Evolutionary conservation across 1,140 invertebrate species (phyloP), one percentile per base, ranked within the genome.

Genomic region (Armadillidium nasatum): DNA sequence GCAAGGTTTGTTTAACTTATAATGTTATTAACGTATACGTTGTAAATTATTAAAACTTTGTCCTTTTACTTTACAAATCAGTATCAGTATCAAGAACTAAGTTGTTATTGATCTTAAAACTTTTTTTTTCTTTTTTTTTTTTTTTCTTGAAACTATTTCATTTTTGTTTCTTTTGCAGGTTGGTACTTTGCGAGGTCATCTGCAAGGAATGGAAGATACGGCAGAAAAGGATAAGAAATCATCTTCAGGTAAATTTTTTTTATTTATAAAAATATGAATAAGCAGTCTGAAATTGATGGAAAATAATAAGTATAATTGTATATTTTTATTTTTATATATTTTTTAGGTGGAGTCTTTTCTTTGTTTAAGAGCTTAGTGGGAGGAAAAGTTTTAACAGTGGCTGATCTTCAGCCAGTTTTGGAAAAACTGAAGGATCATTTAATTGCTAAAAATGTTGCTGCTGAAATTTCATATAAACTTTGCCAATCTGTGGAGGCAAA

Each of bases 371-470:
- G 92, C 82, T 87, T 98, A 54, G 95, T 98, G 6, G 94, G 94
- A 0, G 90, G 90, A 1, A 95, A 95, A 83, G 89, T 88, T n/a
- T 85, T 95, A 68, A 88, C 89, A 0, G 84, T 86, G 7, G 88
- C 90, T 19, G 89, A 93, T 74, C 91, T 99, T 88, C 86, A 89
- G 78, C 93, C 96, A 0, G 91, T 91, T 50, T 85, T 99, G 77
- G 96, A 98, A 70, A 98, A 99, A 85, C 88, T 99, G 86, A 93
- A 92, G 78, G 97, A 99, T 84, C 96, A 98, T 85, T 87, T 99
- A 43, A 98, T 99, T 81, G 88, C 89, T 0, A 99, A 99, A 85
- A 99, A 99, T 86, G 98, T 99, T 2, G 98, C 98, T 44, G 86
- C 94, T 0, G 97, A 99, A 81, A 98, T 99, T 81, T 90, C 97